Percentiles rank a stretch among this genome's conserved stretches.
Conservation (phyloP, 2,113 vertebrate genomes). For the Lates calcarifer region DNA sequence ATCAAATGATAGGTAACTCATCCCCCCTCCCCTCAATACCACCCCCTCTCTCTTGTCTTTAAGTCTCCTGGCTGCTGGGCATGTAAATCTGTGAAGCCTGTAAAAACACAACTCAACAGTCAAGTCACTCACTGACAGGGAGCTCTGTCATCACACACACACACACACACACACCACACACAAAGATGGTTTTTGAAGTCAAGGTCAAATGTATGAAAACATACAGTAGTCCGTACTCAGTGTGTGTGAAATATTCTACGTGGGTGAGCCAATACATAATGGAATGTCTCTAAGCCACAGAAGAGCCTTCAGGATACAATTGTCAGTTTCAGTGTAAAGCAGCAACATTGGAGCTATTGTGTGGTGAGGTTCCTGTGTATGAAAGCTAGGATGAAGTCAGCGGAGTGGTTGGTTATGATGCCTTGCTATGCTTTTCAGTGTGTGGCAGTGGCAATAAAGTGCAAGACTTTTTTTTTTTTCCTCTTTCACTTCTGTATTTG, state of each 20-base stretch:
- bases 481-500: neutral
- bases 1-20: slow-evolving; percentile 77
- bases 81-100: slow-evolving; percentile 73
- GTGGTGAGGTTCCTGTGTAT: slow-evolving; percentile 12
- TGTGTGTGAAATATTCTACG: slow-evolving; percentile 18
- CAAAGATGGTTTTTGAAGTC: slow-evolving; percentile 30
- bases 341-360: slow-evolving; percentile 35
- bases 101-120: slow-evolving; percentile 72
- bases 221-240: neutral
- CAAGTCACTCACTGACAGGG: slow-evolving; percentile 65
- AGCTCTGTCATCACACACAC: slow-evolving; percentile 71
- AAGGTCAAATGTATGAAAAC: slow-evolving; percentile 70
- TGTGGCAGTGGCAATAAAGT: slow-evolving; percentile 23
- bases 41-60: slow-evolving; percentile 71
- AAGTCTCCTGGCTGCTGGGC: slow-evolving; percentile 79
- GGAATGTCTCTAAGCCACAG: slow-evolving; percentile 22
- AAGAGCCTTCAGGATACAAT: slow-evolving; percentile 48
- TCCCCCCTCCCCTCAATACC: slow-evolving; percentile 18
- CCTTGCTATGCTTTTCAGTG: neutral
- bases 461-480: neutral
- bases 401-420: slow-evolving; percentile 24
- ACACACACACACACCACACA: slow-evolving; percentile 38
- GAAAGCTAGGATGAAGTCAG: slow-evolving; percentile 42
- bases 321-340: slow-evolving; percentile 34
- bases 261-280: slow-evolving; percentile 53